These are phyloP conservation scores for Zaprionus lachaisei DNA, from an alignment of 1,140 invertebrate species.

Conservation along the genomic window DNA sequence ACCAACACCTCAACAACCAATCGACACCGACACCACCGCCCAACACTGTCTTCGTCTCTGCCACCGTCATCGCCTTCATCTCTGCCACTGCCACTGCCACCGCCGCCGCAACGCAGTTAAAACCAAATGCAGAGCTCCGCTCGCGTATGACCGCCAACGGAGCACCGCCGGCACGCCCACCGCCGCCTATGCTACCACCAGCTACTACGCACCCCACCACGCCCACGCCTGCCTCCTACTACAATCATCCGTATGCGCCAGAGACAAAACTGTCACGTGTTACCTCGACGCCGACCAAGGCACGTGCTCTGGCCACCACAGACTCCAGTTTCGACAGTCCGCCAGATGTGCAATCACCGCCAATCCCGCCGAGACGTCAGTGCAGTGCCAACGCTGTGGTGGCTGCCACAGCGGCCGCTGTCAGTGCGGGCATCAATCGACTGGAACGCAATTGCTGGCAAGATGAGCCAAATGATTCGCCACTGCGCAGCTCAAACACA, in stretches of 20 bases:
- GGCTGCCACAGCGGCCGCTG: conserved; percentile 73
- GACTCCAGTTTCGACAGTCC: conserved; percentile 76
- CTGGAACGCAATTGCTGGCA: conserved; percentile 78
- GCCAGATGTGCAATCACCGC: conserved; percentile 81
- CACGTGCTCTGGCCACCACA: conserved; percentile 51
- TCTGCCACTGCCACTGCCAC: conserved; percentile 37
- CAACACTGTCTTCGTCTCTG: conserved; percentile 3
- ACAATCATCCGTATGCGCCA: conserved; percentile 76
- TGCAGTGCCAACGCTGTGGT: conserved; percentile 65
- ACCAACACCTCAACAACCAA: conserved; percentile 31
- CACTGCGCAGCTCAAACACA: conserved; percentile 66
- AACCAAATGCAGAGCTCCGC: conserved; percentile 69
- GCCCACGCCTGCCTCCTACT: conserved; percentile 61
- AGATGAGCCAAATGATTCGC: conserved; percentile 57
- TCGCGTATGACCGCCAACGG: conserved; percentile 33
- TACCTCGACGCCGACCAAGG: conserved; percentile 60
- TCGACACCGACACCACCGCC: neutral
- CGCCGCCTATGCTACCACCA: conserved; percentile 50
- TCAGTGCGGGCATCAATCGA: conserved; percentile 72
- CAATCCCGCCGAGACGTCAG: conserved; percentile 76
- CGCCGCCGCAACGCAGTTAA: conserved; percentile 64
- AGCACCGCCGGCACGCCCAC: conserved; percentile 70
- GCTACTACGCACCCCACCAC: conserved; percentile 23
- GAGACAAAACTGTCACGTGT: conserved; percentile 61
- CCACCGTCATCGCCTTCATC: conserved; percentile 35